Conservation (phyloP, 2,113 vertebrate genomes). For the Xiphophorus couchianus region DNA sequence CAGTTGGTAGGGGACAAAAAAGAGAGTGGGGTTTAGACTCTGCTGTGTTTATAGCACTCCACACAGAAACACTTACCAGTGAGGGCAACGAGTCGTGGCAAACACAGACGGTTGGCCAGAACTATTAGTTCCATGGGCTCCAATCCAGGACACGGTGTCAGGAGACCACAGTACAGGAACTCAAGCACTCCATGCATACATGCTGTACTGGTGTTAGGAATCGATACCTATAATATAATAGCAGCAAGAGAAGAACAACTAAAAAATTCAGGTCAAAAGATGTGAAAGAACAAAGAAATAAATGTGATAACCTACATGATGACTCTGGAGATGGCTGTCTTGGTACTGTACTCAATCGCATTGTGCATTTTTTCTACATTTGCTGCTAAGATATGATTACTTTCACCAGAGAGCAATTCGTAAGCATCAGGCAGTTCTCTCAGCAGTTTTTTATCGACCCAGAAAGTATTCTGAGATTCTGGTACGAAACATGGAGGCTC, state of each 20-base stretch:
- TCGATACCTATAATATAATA: slow-evolving; percentile 79
- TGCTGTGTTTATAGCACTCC: background rate
- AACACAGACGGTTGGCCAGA: slow-evolving; percentile 88
- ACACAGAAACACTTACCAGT: slow-evolving; percentile 79
- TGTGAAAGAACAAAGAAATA: no score
- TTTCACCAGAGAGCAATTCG: background rate
- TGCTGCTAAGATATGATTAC: background rate
- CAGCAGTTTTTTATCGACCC: no score
- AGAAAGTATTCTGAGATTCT: no score
- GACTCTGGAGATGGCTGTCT: no score
- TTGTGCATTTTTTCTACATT: background rate
- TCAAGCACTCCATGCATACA: slow-evolving; percentile 87
- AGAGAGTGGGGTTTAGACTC: background rate
- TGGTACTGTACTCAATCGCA: background rate
- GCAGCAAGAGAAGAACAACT: background rate
- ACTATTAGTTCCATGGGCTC: slow-evolving; percentile 87
- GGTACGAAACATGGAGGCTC: no score
- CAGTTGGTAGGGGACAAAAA: background rate
- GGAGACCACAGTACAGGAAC: slow-evolving; percentile 87
- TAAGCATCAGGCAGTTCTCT: background rate
- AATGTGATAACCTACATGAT: background rate
- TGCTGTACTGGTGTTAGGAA: slow-evolving; percentile 84
- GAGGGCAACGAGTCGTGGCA: slow-evolving; percentile 87
- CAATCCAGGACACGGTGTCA: slow-evolving; percentile 81
- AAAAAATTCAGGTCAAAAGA: no score